phyloP scores from a whole-genome alignment of 2,888 invertebrate species.

The Drosophila conformis region DNA sequence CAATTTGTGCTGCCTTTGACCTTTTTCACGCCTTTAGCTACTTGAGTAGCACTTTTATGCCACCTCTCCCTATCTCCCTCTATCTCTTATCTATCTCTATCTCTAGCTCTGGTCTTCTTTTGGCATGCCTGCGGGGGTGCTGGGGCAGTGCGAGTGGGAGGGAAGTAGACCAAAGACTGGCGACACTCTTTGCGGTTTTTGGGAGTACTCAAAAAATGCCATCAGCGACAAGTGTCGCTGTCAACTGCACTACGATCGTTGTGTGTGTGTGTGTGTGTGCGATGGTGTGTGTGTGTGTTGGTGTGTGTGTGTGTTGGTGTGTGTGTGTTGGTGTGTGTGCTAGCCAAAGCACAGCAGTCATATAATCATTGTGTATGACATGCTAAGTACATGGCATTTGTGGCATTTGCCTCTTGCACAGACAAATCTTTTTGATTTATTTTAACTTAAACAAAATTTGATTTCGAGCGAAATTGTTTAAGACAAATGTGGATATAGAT shows the following conservation, averaged over 20 bases:
- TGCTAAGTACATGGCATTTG: neutral
- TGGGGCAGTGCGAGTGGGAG: neutral
- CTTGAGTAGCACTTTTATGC: slow-evolving; percentile 71
- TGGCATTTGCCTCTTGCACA: neutral
- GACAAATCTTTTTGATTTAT: neutral
- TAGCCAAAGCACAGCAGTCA: slow-evolving; percentile 1
- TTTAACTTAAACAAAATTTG: neutral
- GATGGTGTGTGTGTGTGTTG: slow-evolving; percentile 10
- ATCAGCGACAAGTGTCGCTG: slow-evolving; percentile 47
- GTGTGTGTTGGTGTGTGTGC: slow-evolving; percentile 11
- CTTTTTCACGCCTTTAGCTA: slow-evolving; percentile 77
- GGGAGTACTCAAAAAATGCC: slow-evolving; percentile 8
- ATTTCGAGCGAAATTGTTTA: neutral
- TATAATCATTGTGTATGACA: neutral
- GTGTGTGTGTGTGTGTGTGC: neutral
- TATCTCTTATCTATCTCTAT: slow-evolving; percentile 7
- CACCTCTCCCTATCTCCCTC: slow-evolving; percentile 17
- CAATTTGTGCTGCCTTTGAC: slow-evolving; percentile 68
- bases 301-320: slow-evolving; percentile 1
- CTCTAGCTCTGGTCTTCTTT: neutral
- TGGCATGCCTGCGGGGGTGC: neutral
- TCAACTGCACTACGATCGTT: slow-evolving; percentile 60
- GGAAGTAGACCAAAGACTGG: neutral
- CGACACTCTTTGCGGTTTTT: slow-evolving; percentile 4
- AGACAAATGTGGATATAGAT: neutral